phyloP scores from a whole-genome alignment of 2,797 vertebrate genomes.

The Nyctibius grandis region DNA sequence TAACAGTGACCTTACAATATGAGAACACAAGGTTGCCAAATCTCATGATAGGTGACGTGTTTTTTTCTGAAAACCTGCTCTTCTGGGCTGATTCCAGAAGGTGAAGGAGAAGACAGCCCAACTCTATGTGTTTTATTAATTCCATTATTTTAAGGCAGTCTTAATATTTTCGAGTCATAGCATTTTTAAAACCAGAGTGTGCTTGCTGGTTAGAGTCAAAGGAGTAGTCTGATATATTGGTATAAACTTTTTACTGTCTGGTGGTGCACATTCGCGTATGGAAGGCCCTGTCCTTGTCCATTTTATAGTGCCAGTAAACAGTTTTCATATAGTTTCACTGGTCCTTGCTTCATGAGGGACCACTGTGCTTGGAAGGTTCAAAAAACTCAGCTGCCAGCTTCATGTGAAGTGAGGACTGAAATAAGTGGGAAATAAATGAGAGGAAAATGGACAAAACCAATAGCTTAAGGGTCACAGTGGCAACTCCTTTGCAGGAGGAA shows the following conservation, averaged over 20 bases:
- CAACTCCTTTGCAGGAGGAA: neutral
- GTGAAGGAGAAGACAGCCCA: neutral
- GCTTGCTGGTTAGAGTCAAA: neutral
- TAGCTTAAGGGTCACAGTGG: neutral
- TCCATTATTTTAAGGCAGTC: neutral
- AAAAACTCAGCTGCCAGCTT: neutral
- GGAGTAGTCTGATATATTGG: neutral
- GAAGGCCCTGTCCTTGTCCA: neutral
- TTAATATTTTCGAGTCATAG: neutral
- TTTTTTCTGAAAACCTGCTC: neutral
- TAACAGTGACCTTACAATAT: neutral
- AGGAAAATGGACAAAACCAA: neutral
- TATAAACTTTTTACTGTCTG: neutral
- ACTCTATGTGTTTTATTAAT: neutral
- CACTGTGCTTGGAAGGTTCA: neutral
- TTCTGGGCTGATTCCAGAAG: neutral
- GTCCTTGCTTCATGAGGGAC: neutral
- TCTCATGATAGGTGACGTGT: neutral
- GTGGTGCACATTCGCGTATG: neutral
- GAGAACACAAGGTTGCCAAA: neutral
- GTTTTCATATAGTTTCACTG: neutral
- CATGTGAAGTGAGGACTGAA: neutral
- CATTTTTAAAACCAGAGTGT: neutral
- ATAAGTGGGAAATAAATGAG: conserved; percentile 38
- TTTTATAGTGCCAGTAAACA: neutral